Conservation (phyloP, 2,797 vertebrate species). For the Periophthalmus magnuspinnatus region DNA sequence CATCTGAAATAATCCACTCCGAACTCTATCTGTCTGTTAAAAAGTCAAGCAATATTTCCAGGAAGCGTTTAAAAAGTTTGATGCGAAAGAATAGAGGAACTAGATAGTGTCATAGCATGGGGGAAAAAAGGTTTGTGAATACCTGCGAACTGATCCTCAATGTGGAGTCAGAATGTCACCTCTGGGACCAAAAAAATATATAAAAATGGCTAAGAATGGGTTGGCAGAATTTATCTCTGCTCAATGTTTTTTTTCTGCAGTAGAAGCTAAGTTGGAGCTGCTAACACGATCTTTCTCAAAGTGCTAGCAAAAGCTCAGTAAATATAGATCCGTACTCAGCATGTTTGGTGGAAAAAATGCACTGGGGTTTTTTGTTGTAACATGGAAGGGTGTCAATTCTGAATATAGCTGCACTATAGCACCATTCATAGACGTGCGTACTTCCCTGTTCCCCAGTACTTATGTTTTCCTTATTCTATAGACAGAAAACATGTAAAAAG, state of each 20-base stretch:
- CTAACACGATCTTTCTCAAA: conserved; percentile 22
- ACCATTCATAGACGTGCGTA: too few relatives aligned
- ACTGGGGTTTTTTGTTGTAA: too few relatives aligned
- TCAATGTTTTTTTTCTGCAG: too few relatives aligned
- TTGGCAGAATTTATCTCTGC: not conserved
- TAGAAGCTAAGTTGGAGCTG: conserved; percentile 14
- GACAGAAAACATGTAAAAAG: too few relatives aligned
- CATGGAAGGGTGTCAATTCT: not conserved
- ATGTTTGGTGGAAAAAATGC: not conserved
- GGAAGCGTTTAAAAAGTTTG: conserved; percentile 54
- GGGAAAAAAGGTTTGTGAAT: conserved; percentile 54
- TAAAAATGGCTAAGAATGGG: conserved; percentile 12
- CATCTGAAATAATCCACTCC: conserved; percentile 36
- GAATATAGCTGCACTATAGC: too few relatives aligned
- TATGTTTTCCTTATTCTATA: too few relatives aligned
- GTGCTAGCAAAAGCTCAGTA: not conserved
- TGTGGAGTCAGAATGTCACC: conserved; percentile 34
- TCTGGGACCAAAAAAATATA: conserved; percentile 17
- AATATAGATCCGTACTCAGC: not conserved
- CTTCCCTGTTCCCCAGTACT: too few relatives aligned
- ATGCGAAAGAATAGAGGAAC: conserved; percentile 35
- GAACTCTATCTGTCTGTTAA: conserved; percentile 51
- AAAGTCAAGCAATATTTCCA: conserved; percentile 50
- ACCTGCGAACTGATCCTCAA: conserved; percentile 39
- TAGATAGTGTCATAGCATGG: conserved; percentile 50